Percentiles rank a stretch among this genome's conserved stretches.
These are phyloP conservation scores for Macrocentrus cingulum DNA, from an alignment of 1,140 invertebrate species.

Conservation along the genomic window DNA sequence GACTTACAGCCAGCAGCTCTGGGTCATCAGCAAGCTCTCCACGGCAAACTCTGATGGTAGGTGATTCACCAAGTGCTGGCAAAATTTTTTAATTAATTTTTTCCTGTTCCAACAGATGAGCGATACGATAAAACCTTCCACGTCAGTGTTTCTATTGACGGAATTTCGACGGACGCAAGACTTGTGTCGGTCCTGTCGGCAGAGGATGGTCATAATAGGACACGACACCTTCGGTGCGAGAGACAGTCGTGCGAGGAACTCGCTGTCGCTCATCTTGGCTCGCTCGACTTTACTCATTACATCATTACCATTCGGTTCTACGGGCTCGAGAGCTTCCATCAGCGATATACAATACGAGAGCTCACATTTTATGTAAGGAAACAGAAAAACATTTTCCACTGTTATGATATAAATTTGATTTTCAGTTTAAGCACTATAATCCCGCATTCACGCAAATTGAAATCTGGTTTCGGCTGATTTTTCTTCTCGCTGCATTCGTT, in stretches of 20 bases:
- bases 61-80: conserved; percentile 10
- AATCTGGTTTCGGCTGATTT: conserved; percentile 95
- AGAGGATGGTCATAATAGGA: conserved; percentile 72
- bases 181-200: conserved; percentile 66
- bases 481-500: conserved; percentile 82
- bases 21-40: conserved; percentile 84
- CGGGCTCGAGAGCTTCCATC: conserved; percentile 81
- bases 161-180: conserved; percentile 72
- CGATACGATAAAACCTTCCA: conserved; percentile 86
- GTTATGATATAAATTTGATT: too few relatives aligned
- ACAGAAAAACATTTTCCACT: too few relatives aligned
- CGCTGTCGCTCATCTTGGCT: conserved; percentile 87
- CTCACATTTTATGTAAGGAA: conserved; percentile 87
- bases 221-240: conserved; percentile 79
- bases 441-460: conserved; percentile 94
- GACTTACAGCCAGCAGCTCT: conserved; percentile 90
- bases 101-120: too few relatives aligned
- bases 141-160: conserved; percentile 80
- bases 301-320: conserved; percentile 83
- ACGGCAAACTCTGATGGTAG: conserved; percentile 85
- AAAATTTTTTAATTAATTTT: not conserved
- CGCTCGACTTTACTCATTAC: conserved; percentile 84
- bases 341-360: conserved; percentile 80
- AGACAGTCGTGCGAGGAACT: conserved; percentile 84
- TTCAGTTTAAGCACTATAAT: conserved; percentile 96